phyloP scores from a whole-genome alignment of 2,888 invertebrate genomes.

The Apeira syringaria region DNA sequence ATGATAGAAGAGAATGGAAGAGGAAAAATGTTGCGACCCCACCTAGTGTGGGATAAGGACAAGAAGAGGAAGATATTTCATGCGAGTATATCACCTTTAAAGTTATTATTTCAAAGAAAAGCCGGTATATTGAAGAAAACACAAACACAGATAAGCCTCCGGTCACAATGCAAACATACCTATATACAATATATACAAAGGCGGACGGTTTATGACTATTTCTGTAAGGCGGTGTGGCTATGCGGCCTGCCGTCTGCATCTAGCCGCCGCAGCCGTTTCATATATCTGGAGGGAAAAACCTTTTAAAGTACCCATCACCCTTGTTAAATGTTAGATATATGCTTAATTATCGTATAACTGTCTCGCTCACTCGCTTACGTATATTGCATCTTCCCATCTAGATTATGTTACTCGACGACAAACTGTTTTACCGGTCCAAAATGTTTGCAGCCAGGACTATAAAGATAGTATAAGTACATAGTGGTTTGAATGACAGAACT shows the following conservation, averaged over 20 bases:
- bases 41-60: too few relatives aligned
- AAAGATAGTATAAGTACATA: too few relatives aligned
- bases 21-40: too few relatives aligned
- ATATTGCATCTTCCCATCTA: too few relatives aligned
- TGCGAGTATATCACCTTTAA: conserved; percentile 25
- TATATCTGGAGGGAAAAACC: conserved; percentile 64
- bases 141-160: conserved; percentile 25
- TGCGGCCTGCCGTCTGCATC: conserved; percentile 69
- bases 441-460: too few relatives aligned
- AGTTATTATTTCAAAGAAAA: not conserved
- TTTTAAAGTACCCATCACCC: conserved; percentile 45
- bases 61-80: too few relatives aligned
- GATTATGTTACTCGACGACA: too few relatives aligned
- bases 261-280: conserved; percentile 59
- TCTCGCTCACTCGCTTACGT: conserved; percentile 92
- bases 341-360: conserved; percentile 76
- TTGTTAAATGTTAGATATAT: conserved; percentile 23
- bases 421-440: too few relatives aligned
- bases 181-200: conserved; percentile 76
- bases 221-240: conserved; percentile 54
- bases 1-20: too few relatives aligned
- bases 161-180: conserved; percentile 77
- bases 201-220: conserved; percentile 56
- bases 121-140: not conserved
- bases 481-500: too few relatives aligned